Evolutionary conservation across 2,113 vertebrate genomes (phyloP).

Genomic region (Mus musculus): DNA sequence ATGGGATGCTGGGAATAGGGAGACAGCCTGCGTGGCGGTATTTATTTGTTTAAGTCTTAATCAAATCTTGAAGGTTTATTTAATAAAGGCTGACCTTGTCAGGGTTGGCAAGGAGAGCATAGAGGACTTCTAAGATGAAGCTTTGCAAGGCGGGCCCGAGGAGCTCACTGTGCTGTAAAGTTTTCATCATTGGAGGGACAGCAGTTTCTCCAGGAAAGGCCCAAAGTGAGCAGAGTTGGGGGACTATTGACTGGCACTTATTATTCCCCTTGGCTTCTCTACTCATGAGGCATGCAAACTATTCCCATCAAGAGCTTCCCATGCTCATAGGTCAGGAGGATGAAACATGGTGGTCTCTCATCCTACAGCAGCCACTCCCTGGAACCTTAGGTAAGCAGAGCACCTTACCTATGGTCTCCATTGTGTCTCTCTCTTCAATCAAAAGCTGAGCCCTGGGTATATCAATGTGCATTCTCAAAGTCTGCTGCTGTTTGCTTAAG

Average conservation of each 20-base stretch:
- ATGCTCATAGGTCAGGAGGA: neutral
- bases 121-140: neutral
- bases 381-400: accelerated
- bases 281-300: neutral
- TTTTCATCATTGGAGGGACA: neutral
- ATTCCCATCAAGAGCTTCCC: neutral
- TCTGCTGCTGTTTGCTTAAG: conserved; percentile 98
- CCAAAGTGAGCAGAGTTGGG: neutral
- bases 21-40: too few species aligned
- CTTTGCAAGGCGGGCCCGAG: neutral
- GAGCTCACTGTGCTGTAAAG: neutral
- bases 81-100: neutral
- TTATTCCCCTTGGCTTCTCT: neutral
- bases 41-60: neutral
- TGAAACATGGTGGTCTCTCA: neutral
- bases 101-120: neutral
- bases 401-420: conserved; percentile 97
- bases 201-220: neutral
- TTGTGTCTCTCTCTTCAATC: conserved; percentile 98
- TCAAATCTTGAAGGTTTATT: neutral
- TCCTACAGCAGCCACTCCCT: neutral
- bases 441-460: conserved; percentile 99
- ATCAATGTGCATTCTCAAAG: conserved; percentile 98
- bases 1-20: neutral
- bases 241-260: neutral